These are phyloP conservation scores for Sclerurus mexicanus DNA, from an alignment of 2,113 vertebrate species.

Conservation along the genomic window DNA sequence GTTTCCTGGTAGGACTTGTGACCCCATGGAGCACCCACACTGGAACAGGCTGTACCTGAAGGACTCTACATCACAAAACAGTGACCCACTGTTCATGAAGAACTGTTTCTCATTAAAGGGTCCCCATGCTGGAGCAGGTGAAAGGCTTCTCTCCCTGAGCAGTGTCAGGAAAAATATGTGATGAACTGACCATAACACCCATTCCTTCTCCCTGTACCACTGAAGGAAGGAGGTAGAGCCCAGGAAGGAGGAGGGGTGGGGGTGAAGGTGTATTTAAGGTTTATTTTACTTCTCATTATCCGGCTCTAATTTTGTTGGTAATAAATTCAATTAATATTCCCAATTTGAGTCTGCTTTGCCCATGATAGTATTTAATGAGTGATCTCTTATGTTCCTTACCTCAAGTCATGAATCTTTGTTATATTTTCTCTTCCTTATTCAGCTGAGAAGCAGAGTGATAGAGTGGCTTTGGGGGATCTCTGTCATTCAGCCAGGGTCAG, in stretches of 20 bases:
- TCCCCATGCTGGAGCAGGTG: not conserved
- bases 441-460: not conserved
- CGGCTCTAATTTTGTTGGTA: not conserved
- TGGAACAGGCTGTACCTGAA: not conserved
- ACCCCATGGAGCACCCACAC: not conserved
- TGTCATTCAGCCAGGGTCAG: not conserved
- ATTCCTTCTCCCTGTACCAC: rapidly evolving
- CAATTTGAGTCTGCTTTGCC: not conserved
- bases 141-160: not conserved
- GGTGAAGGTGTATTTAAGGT: not conserved
- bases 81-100: not conserved
- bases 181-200: not conserved
- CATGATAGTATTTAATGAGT: not conserved
- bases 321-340: not conserved
- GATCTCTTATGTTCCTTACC: not conserved
- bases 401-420: not conserved
- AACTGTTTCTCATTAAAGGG: not conserved
- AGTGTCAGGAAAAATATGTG: not conserved
- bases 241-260: not conserved
- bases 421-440: not conserved
- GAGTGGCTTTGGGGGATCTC: not conserved
- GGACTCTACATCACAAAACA: not conserved
- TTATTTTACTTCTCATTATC: not conserved
- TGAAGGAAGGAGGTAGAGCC: not conserved
- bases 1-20: not conserved